A percentile compares a stretch with the other conserved stretches of the same genome.
phyloP scores from a whole-genome alignment of 1,140 invertebrate species.

The Microvelia longipes region DNA sequence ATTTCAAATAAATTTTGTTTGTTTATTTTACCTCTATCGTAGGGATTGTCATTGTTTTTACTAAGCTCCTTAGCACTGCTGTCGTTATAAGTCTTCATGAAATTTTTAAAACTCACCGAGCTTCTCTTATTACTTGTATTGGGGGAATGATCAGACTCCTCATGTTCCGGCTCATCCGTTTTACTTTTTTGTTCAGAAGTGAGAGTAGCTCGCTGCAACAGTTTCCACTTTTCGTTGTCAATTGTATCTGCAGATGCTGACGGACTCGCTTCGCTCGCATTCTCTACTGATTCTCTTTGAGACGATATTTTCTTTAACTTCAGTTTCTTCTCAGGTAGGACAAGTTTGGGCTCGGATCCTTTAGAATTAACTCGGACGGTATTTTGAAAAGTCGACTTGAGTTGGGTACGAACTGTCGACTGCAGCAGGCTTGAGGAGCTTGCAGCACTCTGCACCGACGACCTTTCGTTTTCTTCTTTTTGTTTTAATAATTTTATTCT shows the following conservation, averaged over 20 bases:
- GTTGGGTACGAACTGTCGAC: neutral
- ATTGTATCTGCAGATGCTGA: neutral
- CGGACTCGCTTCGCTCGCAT: too few species aligned
- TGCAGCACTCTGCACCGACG: neutral
- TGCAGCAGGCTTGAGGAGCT: neutral
- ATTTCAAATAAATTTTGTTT: neutral
- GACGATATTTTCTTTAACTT: neutral
- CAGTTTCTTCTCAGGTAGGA: neutral
- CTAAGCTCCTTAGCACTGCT: neutral
- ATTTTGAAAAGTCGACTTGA: neutral
- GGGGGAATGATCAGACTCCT: neutral
- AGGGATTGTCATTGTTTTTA: neutral
- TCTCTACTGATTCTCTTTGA: neutral
- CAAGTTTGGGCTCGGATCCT: neutral
- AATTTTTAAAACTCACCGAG: neutral
- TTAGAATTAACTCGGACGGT: neutral
- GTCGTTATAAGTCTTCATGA: too few species aligned
- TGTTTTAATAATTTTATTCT: constrained; percentile 60
- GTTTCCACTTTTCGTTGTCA: neutral
- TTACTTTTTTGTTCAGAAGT: neutral
- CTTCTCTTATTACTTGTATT: neutral
- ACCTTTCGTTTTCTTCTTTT: constrained; percentile 50
- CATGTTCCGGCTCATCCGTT: neutral
- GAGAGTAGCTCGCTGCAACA: neutral
- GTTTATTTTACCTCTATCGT: neutral